Evolutionary conservation across 2,797 vertebrate species (phyloP).

Genomic region (Cynodonichthys magdalenae): DNA sequence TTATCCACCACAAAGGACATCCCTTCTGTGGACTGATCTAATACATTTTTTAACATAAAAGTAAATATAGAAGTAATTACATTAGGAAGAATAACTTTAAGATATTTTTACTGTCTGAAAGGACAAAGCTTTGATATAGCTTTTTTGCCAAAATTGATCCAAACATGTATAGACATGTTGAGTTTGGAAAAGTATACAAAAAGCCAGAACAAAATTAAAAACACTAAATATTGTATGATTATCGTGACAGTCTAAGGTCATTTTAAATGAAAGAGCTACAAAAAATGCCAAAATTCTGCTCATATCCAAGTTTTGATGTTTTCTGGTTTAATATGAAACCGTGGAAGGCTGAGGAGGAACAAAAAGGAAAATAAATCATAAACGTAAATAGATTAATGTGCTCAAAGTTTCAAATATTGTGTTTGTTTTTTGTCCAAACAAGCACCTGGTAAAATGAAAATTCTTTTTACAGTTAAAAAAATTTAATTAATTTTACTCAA

Average conservation of each 20-base stretch:
- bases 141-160: too few species aligned
- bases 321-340: conserved; percentile 63
- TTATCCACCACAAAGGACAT: neutral
- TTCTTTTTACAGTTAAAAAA: conserved; percentile 90
- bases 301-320: conserved; percentile 40
- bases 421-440: conserved; percentile 41
- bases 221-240: neutral
- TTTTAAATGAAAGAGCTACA: conserved; percentile 16
- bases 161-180: too few species aligned
- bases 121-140: too few species aligned
- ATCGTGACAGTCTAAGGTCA: conserved; percentile 15
- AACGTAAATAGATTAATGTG: conserved; percentile 64
- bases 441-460: conserved; percentile 83
- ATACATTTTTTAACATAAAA: neutral
- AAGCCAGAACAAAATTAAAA: neutral
- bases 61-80: too few species aligned
- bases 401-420: conserved; percentile 48
- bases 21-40: neutral
- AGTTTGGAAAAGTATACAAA: neutral
- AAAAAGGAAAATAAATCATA: conserved; percentile 75
- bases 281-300: conserved; percentile 28
- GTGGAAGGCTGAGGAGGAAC: conserved; percentile 64
- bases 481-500: conserved; percentile 95
- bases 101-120: too few species aligned
- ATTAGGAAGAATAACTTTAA: neutral